Base-by-base conservation (phyloP, 1,140 invertebrate species). In the Drosophila lini region DNA sequence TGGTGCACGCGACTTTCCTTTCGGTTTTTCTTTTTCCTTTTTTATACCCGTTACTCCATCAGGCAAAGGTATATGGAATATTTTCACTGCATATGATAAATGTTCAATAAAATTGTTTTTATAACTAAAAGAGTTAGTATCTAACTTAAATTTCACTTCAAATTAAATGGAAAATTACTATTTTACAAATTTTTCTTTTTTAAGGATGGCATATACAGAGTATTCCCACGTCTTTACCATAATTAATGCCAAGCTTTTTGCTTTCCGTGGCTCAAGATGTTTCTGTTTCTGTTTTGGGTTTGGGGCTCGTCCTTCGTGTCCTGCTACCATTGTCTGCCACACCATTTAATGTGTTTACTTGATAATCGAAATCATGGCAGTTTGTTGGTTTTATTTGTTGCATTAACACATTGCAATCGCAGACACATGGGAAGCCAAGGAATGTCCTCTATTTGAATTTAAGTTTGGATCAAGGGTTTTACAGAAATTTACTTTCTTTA, bases 271-370 rank as follows among this genome's bases (percentile, higher is more conserved):
- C 70, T 38, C 7, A 34, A 76, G 61, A 76, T 76, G 62, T 69
- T 77, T 59, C 41, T 70, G 36, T 50, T 50, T 44, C 25, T 15
- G 53, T 55, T 22, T 22, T 15, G 7, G 36, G 38, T 41, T 36
- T 57, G 40, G 38, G 25, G 8, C 36, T 50, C 25, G 32, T 67
- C 32, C 41, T 53, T 67, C 45, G 28, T 65, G 73, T 45, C 45
- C 41, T 62, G 42, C 31, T 61, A 53, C 58, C 78, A 83, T 83
- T 79, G 83, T 82, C 82, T 86, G 83, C 76, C 83, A 82, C 83
- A 74, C 80, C 73, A 88, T 86, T 88, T 88, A 86, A 86, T 86
- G 83, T 88, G 83, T 86, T 86, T 88, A 86, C 83, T 58, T 88
- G 82, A 86, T 86, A 88, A 86, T 86, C 83, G 83, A 86, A 80